Conservation (phyloP, 2,797 vertebrate genomes). For the Tauraco hartlaubi region DNA sequence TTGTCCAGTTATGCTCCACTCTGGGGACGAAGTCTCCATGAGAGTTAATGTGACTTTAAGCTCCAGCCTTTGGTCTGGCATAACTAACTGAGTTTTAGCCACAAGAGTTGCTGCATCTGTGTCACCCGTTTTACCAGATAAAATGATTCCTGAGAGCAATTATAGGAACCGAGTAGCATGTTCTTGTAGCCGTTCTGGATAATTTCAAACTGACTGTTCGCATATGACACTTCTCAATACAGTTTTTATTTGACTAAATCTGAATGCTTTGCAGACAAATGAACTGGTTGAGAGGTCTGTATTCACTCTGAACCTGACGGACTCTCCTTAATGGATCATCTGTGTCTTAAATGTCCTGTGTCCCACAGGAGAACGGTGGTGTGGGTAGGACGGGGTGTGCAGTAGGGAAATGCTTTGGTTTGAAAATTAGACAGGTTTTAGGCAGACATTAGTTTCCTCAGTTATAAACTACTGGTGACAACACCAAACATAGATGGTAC, state of each 20-base stretch:
- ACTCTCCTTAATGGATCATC: neutral
- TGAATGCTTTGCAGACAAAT: neutral
- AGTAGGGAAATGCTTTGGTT: neutral
- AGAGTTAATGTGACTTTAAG: neutral
- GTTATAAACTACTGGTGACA: neutral
- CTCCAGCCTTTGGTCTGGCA: conserved; percentile 2
- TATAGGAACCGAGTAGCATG: neutral
- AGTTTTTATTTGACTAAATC: neutral
- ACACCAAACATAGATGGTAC: neutral
- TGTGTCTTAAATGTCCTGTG: neutral
- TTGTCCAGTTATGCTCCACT: conserved; percentile 42
- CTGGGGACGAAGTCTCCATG: neutral
- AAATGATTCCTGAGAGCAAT: neutral
- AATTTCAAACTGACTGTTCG: neutral
- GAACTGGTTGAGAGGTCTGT: neutral
- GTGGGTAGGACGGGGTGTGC: neutral
- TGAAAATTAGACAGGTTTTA: neutral
- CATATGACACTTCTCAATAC: neutral
- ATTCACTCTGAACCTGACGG: neutral
- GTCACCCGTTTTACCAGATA: neutral
- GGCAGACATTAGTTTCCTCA: neutral
- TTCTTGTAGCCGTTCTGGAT: neutral
- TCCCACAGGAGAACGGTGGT: neutral
- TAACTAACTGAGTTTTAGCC: neutral
- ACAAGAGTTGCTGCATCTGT: neutral